phyloP scores from a whole-genome alignment of 2,888 invertebrate genomes.

The Meliscaeva auricollis region DNA sequence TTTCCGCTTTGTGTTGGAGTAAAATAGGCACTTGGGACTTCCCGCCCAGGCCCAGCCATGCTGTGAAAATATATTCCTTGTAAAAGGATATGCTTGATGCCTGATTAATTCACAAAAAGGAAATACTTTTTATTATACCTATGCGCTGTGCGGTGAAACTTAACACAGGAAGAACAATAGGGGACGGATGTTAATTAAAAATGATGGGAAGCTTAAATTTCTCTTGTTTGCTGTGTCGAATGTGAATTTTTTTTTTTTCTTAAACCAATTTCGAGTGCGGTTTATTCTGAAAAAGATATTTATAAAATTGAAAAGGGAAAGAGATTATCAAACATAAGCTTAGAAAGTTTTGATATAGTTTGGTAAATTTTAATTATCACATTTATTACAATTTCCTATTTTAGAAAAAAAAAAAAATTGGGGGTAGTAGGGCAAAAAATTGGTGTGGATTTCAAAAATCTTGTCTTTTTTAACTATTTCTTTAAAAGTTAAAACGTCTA shows the following conservation, averaged over 20 bases:
- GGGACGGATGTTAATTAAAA: conserved; percentile 36
- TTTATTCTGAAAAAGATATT: no score
- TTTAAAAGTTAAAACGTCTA: no score
- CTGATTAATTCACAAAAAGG: conserved; percentile 41
- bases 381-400: no score
- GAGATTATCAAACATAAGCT: no score
- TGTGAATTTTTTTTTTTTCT: background rate
- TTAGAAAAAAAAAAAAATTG: no score
- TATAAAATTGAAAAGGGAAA: no score
- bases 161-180: conserved; percentile 23
- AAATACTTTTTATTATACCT: conserved; percentile 33
- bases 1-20: conserved; percentile 54
- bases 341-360: no score
- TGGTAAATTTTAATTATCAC: no score
- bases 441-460: no score
- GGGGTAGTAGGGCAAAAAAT: no score
- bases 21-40: conserved; percentile 52
- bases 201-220: conserved; percentile 7
- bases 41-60: conserved; percentile 8
- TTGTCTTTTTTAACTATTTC: no score
- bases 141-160: conserved; percentile 29
- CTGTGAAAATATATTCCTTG: conserved; percentile 33
- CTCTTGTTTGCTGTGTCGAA: background rate
- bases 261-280: background rate
- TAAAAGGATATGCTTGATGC: conserved; percentile 32